A percentile compares a stretch with the other conserved stretches of the same genome.
phyloP scores from a whole-genome alignment of 2,113 vertebrate species.

The Oceanodroma tethys region DNA sequence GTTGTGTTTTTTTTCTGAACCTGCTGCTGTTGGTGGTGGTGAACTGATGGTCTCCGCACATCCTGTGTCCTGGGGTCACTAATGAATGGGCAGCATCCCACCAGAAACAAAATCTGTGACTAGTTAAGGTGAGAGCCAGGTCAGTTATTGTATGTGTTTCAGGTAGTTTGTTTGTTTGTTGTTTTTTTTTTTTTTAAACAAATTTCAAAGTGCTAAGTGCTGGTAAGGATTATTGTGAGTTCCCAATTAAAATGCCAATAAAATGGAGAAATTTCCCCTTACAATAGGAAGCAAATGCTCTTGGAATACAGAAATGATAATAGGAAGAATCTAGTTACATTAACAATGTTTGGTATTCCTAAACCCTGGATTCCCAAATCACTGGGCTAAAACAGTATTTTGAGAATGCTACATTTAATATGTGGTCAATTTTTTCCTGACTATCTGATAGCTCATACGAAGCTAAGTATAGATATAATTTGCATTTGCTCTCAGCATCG shows the following conservation, averaged over 20 bases:
- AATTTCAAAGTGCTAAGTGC: not conserved
- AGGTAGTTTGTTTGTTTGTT: too few species aligned
- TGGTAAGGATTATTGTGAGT: not conserved
- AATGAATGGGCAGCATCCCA: not conserved
- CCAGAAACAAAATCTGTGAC: not conserved
- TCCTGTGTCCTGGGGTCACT: not conserved
- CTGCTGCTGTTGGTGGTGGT: not conserved
- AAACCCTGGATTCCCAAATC: not conserved
- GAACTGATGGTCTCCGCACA: not conserved
- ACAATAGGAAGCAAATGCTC: not conserved
- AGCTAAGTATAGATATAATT: not conserved
- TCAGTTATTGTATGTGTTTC: not conserved
- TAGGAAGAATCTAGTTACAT: not conserved
- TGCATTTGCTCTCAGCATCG: not conserved
- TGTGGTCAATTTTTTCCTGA: not conserved
- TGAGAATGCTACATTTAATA: not conserved
- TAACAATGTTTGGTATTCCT: not conserved
- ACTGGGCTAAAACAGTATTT: not conserved
- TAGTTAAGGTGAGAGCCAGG: not conserved
- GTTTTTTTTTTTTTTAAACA: not conserved
- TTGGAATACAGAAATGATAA: not conserved
- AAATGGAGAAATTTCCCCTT: not conserved
- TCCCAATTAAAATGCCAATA: not conserved
- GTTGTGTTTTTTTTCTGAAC: not conserved
- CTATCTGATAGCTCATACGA: not conserved